Base-by-base conservation (phyloP, 2,888 invertebrate species). In the Bombyx huttoni region DNA sequence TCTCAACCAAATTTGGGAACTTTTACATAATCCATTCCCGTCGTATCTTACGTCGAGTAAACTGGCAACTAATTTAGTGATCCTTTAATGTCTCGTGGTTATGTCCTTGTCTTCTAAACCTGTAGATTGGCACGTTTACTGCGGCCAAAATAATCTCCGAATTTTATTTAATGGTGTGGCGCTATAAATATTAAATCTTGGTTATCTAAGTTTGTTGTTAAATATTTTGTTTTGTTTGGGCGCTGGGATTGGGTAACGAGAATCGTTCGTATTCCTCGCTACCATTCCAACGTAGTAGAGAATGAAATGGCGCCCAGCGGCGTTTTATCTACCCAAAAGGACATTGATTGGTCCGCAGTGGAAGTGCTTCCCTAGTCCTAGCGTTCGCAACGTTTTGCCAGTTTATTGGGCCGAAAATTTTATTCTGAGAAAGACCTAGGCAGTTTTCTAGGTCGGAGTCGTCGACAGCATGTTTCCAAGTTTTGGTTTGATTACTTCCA, bases 401-500 rank as follows among this genome's bases (percentile, higher is more conserved):
- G 53, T 51, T 53, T 51, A 49, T 14, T n/a, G 49, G 51, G 49
- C 50, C 51, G 34, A 35, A 46, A 35, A 34, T 52, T 33, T 40
- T 59, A 78, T 75, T 86, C 88, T 87, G 88, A 88, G 88, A 87
- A 87, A 88, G 88, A 75, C 88, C 87, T 88, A 83, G 85, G 86
- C 70, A 61, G 58, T 77, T 79, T 77, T 83, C 86, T 87, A 85
- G 87, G 87, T 87, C 87, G 71, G 73, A 74, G 80, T 81, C 81
- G 80, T 78, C 76, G 68, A 67, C 79, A 76, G 87, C 87, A 85
- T 86, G 87, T 87, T 85, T 88, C 85, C 87, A 85, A 88, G 78
- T 84, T 85, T 87, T 86, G 87, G 85, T 86, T 87, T 78, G 63
- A 75, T 77, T 69, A 75, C 78, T 78, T 77, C 77, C 77, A 74